Base-by-base conservation (phyloP, 2,113 vertebrate genomes). In the Carassius gibelio region DNA sequence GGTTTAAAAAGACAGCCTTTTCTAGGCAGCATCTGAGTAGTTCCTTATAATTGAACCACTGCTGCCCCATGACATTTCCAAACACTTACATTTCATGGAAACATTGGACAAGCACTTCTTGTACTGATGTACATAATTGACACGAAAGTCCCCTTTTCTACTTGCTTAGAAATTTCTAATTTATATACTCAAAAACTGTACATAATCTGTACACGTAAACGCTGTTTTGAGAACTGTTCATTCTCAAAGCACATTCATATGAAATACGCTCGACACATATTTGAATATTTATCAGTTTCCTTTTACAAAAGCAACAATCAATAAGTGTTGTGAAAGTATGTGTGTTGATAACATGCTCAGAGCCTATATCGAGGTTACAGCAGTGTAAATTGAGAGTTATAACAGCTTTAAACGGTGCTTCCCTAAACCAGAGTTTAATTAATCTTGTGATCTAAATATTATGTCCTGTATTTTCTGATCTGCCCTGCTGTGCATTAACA, bases 401-500 rank as follows among this genome's bases (percentile, higher is more conserved):
- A 9, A 45, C 0, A 8, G 75, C 77, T 76, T 88, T 76, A 84
- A 86, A 75, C 61, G 84, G 68, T 62, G 34, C 14, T 61, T 86
- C 76, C 84, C 84, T 38, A n/a, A 57, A 76, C 81, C 81, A 50
- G 14, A 17, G 19, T 76, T 84, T 86, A 76, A 84, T 86, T 84
- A 81, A 81, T 81, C 50, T 34, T 45, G 55, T 38, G 57, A 83
- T 83, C 81, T 48, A 75, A 79, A 50, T 50, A 13, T 3, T 50
- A 86, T 75, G 68, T 23, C 21, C 36, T 48, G 61, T 14, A 26
- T 48, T 69, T 7, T 8, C 69, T 34, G 21, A 38, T 38, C 48
- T 50, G 11, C 3, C 48, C 75, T 52, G 5, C 19, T 38, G 26
- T 8, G 71, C 30, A 19, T 23, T 17, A 34, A 45, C 26, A 45